These are phyloP conservation scores for Xyrichtys novacula DNA, from an alignment of 2,797 vertebrate species.

Conservation along the genomic window DNA sequence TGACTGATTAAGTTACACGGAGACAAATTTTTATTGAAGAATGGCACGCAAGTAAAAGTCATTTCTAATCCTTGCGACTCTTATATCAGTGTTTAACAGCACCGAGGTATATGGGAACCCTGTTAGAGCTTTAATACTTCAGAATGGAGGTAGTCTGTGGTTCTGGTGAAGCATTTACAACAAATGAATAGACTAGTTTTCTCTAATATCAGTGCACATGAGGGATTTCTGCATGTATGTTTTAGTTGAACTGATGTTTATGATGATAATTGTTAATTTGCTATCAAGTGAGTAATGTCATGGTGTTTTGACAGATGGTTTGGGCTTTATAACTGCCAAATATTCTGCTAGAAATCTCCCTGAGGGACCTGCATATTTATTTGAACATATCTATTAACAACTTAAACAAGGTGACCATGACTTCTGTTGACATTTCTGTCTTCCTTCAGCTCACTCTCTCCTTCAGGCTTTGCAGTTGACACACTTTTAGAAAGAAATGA, in stretches of 20 bases:
- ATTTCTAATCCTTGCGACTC: slow-evolving; percentile 22
- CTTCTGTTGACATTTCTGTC: no score
- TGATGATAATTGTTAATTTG: not conserved
- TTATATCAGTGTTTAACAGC: slow-evolving; percentile 14
- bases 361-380: not conserved
- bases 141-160: slow-evolving; percentile 23
- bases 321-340: slow-evolving; percentile 12
- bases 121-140: slow-evolving; percentile 24
- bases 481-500: no score
- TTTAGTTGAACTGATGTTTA: not conserved
- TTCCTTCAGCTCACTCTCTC: no score
- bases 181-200: not conserved
- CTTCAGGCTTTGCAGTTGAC: no score
- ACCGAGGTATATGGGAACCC: slow-evolving; percentile 23
- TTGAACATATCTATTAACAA: no score
- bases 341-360: not conserved
- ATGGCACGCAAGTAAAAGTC: slow-evolving; percentile 6
- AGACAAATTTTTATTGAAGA: slow-evolving; percentile 19
- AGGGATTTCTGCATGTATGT: not conserved
- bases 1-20: slow-evolving; percentile 8
- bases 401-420: no score
- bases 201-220: no score
- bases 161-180: not conserved
- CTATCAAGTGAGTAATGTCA: not conserved
- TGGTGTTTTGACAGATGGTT: not conserved